Evolutionary conservation across 2,797 vertebrate genomes (phyloP).

Genomic region (Argyrosomus regius): DNA sequence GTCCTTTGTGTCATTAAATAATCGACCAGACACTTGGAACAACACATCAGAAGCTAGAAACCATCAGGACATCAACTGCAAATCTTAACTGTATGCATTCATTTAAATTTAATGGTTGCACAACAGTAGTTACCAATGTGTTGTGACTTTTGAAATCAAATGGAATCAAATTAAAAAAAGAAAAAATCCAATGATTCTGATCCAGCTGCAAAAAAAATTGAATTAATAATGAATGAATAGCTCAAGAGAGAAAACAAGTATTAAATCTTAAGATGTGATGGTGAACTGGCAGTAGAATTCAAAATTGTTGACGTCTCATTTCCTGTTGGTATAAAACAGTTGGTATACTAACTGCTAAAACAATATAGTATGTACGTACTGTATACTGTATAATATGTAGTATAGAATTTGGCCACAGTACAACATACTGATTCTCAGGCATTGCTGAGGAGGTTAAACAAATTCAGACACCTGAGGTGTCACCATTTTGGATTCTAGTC

Average conservation of each 20-base stretch:
- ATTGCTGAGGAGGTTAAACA: neutral
- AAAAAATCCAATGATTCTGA: no score
- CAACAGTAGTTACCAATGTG: neutral
- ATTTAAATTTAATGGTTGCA: neutral
- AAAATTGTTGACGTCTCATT: neutral
- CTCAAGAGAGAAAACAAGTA: neutral
- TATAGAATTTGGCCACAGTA: conserved; percentile 1
- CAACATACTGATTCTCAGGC: neutral
- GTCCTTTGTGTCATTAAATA: neutral
- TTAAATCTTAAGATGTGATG: neutral
- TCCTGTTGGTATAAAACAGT: neutral
- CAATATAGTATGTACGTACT: neutral
- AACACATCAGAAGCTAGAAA: neutral
- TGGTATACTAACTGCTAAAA: neutral
- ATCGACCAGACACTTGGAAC: neutral
- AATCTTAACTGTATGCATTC: neutral
- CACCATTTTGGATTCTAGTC: conserved; percentile 65
- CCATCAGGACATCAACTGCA: neutral
- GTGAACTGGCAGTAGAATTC: neutral
- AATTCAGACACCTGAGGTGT: conserved; percentile 7
- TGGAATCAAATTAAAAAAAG: neutral
- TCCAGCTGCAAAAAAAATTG: neutral
- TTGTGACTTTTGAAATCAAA: neutral
- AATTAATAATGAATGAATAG: neutral
- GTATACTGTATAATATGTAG: neutral